A percentile compares a stretch with the other conserved stretches of the same genome.
Conservation (phyloP, 2,888 invertebrate genomes). For the Cerceris rybyensis region DNA sequence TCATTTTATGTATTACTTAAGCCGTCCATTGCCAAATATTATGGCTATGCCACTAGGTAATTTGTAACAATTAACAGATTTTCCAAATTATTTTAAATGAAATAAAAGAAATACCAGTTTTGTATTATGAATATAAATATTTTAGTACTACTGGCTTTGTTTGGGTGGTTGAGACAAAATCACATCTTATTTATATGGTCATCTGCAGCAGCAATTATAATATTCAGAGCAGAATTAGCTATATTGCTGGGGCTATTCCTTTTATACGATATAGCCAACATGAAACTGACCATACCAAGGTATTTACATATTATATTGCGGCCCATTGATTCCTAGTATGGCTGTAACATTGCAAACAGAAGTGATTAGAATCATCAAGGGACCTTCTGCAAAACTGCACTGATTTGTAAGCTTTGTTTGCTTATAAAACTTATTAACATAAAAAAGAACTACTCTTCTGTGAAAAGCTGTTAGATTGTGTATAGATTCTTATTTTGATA, state of each 20-base stretch:
- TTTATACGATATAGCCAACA: slow-evolving; percentile 89
- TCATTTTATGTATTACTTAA: slow-evolving; percentile 98
- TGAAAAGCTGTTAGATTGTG: slow-evolving; percentile 24
- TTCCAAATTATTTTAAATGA: background rate
- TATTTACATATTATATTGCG: slow-evolving; percentile 79
- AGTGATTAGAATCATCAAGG: slow-evolving; percentile 61
- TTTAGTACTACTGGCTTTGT: slow-evolving; percentile 92
- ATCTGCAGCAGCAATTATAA: slow-evolving; percentile 93
- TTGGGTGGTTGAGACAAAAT: slow-evolving; percentile 92
- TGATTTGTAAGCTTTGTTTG: slow-evolving; percentile 65
- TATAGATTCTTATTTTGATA: slow-evolving; percentile 15
- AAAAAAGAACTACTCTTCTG: slow-evolving; percentile 21
- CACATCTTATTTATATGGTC: slow-evolving; percentile 89
- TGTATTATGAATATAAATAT: slow-evolving; percentile 58
- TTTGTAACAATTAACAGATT: slow-evolving; percentile 1
- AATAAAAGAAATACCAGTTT: background rate
- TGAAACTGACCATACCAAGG: slow-evolving; percentile 87
- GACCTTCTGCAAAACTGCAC: slow-evolving; percentile 63
- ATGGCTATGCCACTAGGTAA: slow-evolving; percentile 95
- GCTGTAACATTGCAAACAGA: slow-evolving; percentile 63
- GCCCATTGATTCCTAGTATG: slow-evolving; percentile 62
- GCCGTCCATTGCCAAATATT: slow-evolving; percentile 96
- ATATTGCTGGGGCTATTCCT: slow-evolving; percentile 93
- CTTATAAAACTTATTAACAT: slow-evolving; percentile 51
- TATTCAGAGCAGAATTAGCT: slow-evolving; percentile 95